Percentiles rank a stretch among this genome's conserved stretches.
Evolutionary conservation across 2,113 vertebrate genomes (phyloP).

Genomic region (Danionella cerebrum): DNA sequence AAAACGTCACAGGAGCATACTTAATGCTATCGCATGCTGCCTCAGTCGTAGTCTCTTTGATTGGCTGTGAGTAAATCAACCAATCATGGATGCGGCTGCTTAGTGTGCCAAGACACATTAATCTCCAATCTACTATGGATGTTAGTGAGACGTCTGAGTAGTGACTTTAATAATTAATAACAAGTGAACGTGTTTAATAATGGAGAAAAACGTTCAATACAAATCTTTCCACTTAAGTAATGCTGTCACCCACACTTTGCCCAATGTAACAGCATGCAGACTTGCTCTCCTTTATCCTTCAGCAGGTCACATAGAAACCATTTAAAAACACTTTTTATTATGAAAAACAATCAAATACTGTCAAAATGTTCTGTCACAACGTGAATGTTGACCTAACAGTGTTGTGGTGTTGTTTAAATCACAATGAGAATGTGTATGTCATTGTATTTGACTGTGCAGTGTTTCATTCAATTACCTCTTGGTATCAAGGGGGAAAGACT

Average conservation of each 20-base stretch:
- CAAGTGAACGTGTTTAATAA: neutral
- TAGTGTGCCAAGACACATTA: slow-evolving; percentile 32
- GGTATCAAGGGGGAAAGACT: neutral
- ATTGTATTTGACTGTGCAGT: neutral
- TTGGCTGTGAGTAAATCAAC: slow-evolving; percentile 25
- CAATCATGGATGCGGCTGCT: slow-evolving; percentile 25
- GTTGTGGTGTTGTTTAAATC: slow-evolving; percentile 15
- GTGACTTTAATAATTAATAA: neutral
- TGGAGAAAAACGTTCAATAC: neutral
- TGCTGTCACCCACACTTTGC: neutral
- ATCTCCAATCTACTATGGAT: slow-evolving; percentile 16
- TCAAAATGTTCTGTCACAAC: slow-evolving; percentile 23
- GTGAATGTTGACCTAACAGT: slow-evolving; percentile 29
- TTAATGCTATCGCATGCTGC: slow-evolving; percentile 28
- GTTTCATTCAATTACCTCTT: neutral
- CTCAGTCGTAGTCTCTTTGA: slow-evolving; percentile 15
- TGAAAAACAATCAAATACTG: neutral
- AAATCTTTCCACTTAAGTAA: neutral
- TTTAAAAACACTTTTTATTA: neutral
- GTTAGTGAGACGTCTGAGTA: neutral
- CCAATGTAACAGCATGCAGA: slow-evolving; percentile 2
- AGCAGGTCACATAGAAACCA: neutral
- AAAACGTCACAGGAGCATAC: slow-evolving; percentile 5
- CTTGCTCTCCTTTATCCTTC: slow-evolving; percentile 3
- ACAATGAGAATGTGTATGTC: slow-evolving; percentile 22